A percentile compares a stretch with the other conserved stretches of the same genome.
Evolutionary conservation across 2,888 invertebrate species (phyloP).

Genomic region (Oscheius sp.): DNA sequence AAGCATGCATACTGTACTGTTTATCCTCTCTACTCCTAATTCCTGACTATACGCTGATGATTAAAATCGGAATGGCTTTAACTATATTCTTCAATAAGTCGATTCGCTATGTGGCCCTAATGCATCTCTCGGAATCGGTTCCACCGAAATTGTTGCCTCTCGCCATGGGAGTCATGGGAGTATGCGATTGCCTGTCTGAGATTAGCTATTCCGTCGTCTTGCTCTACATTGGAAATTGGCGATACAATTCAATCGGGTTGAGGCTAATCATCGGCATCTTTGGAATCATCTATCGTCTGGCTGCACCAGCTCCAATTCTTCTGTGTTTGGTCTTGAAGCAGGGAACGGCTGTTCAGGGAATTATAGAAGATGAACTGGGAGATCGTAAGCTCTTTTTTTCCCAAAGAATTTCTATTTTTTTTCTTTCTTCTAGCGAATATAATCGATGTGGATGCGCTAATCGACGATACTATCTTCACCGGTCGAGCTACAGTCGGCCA

Average conservation of each 20-base stretch:
- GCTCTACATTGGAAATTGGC: not conserved
- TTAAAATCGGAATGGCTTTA: not conserved
- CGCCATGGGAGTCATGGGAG: not conserved
- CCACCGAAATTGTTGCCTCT: not conserved
- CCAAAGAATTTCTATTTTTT: too few relatives aligned
- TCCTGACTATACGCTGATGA: not conserved
- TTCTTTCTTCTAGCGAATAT: not conserved
- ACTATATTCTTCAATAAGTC: not conserved
- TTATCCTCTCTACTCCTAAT: not conserved
- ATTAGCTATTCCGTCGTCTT: not conserved
- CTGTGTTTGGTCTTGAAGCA: not conserved
- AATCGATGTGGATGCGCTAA: slow-evolving; percentile 1
- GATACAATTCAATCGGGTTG: not conserved
- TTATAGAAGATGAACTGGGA: not conserved
- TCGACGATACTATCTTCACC: not conserved
- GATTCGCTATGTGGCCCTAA: not conserved
- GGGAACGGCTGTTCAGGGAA: not conserved
- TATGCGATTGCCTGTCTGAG: not conserved
- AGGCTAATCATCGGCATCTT: not conserved
- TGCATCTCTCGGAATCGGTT: not conserved
- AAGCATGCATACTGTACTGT: not conserved
- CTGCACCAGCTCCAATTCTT: not conserved
- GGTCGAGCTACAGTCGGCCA: not conserved
- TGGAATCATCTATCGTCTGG: not conserved
- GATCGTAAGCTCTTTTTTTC: too few relatives aligned